phyloP scores from a whole-genome alignment of 2,888 invertebrate species.

The Globia sparganii region DNA sequence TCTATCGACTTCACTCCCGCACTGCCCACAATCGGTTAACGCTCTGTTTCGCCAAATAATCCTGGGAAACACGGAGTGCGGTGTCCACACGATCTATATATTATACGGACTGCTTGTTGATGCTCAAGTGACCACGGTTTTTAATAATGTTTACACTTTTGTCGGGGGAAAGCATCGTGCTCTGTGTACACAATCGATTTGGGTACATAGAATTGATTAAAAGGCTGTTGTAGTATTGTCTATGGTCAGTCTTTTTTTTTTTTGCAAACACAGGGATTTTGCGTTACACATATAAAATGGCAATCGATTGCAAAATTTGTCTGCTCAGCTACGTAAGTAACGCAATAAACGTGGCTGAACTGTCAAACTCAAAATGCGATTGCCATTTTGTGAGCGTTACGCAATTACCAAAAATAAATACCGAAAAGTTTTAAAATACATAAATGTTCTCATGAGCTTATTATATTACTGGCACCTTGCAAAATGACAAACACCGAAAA shows the following conservation, averaged over 20 bases:
- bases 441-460: not conserved
- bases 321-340: no score
- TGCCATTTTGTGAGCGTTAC: not conserved
- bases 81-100: constrained; percentile 65
- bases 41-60: constrained; percentile 73
- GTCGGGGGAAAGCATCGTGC: not conserved
- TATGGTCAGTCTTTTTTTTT: not conserved
- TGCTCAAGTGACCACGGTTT: constrained; percentile 58
- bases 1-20: constrained; percentile 59
- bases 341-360: not conserved
- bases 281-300: not conserved
- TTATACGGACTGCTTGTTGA: constrained; percentile 52
- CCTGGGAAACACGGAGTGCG: constrained; percentile 72
- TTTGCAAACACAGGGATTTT: not conserved
- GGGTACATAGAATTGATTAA: constrained; percentile 19
- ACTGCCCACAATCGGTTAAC: constrained; percentile 73
- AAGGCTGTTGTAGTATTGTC: not conserved
- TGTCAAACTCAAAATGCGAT: not conserved
- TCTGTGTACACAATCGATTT: constrained; percentile 11
- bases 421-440: not conserved
- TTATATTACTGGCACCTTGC: no score
- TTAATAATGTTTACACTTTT: constrained; percentile 59
- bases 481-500: not conserved
- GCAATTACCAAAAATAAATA: not conserved
- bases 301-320: not conserved